A percentile compares a stretch with the other conserved stretches of the same genome.
Evolutionary conservation across 92 coral and sea anemone genomes (phyloP).

Genomic region (Porites cylindrica): DNA sequence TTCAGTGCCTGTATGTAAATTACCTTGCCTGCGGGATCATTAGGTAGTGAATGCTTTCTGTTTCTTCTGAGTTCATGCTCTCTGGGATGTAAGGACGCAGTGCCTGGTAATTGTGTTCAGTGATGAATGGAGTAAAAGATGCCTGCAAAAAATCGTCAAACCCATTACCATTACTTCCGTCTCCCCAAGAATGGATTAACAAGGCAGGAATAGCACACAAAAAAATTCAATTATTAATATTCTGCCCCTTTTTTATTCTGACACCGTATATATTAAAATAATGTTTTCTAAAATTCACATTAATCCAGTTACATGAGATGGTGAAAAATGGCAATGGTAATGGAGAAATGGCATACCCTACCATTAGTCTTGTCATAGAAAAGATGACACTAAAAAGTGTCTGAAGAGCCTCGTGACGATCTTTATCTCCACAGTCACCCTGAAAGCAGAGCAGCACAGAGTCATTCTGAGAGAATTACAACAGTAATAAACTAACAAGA

Average conservation of each 20-base stretch:
- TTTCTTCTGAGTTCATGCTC: slow-evolving; percentile 64
- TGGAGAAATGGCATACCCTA: neutral
- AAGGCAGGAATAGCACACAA: too few species aligned
- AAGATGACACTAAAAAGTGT: slow-evolving; percentile 94
- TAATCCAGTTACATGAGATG: too few species aligned
- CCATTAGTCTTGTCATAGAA: slow-evolving; percentile 93
- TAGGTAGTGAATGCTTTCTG: slow-evolving; percentile 88
- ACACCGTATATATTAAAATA: too few species aligned
- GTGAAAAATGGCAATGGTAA: too few species aligned
- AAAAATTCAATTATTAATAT: too few species aligned
- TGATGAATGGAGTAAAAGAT: slow-evolving; percentile 97
- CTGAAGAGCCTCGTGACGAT: slow-evolving; percentile 87
- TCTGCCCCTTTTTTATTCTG: too few species aligned
- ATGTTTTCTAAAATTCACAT: too few species aligned
- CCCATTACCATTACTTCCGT: too few species aligned
- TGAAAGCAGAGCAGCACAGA: slow-evolving; percentile 16
- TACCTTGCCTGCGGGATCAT: slow-evolving; percentile 93
- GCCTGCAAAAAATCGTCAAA: slow-evolving; percentile 62
- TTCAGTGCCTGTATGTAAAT: neutral
- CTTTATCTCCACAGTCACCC: slow-evolving; percentile 94
- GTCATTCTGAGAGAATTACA: neutral
- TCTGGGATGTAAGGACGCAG: slow-evolving; percentile 83
- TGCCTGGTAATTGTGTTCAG: slow-evolving; percentile 94
- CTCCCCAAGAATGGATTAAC: too few species aligned
- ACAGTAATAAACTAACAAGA: too few species aligned